A percentile compares a stretch with the other conserved stretches of the same genome.
Conservation (phyloP, 2,797 vertebrate species). For the Lepus oiostolus region DNA sequence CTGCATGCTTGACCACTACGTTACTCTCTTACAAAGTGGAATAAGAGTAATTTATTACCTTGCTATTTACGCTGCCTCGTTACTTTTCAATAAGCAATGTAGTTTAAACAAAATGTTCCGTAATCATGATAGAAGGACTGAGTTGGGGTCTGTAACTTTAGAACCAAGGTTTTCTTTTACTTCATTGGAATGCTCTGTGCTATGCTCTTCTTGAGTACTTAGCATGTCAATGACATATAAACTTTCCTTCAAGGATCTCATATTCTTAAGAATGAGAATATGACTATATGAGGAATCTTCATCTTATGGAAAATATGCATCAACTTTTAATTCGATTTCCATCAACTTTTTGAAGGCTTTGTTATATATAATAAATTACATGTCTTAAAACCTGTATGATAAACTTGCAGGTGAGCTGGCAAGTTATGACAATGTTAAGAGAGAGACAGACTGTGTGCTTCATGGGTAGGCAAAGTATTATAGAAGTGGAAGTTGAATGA, state of each 20-base stretch:
- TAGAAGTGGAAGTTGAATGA: neutral
- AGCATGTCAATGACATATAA: neutral
- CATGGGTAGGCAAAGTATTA: neutral
- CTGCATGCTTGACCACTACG: neutral
- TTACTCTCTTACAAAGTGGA: neutral
- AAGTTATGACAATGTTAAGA: neutral
- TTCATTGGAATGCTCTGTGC: neutral
- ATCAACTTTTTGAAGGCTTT: too few relatives aligned
- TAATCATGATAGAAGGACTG: neutral
- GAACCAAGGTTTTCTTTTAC: slow-evolving; percentile 27
- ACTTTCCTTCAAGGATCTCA: neutral
- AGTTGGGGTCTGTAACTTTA: neutral
- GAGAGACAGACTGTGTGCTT: neutral
- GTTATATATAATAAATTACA: neutral
- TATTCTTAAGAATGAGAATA: neutral
- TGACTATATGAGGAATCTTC: too few relatives aligned
- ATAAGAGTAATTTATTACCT: neutral
- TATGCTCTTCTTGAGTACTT: neutral
- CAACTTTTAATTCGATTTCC: too few relatives aligned
- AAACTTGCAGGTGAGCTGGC: neutral
- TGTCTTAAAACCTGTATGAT: neutral
- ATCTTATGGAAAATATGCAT: too few relatives aligned
- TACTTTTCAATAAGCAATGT: neutral
- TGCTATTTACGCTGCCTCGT: neutral
- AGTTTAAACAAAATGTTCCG: neutral